Conservation (phyloP, 2,797 vertebrate species). For the Acanthiza pusilla region DNA sequence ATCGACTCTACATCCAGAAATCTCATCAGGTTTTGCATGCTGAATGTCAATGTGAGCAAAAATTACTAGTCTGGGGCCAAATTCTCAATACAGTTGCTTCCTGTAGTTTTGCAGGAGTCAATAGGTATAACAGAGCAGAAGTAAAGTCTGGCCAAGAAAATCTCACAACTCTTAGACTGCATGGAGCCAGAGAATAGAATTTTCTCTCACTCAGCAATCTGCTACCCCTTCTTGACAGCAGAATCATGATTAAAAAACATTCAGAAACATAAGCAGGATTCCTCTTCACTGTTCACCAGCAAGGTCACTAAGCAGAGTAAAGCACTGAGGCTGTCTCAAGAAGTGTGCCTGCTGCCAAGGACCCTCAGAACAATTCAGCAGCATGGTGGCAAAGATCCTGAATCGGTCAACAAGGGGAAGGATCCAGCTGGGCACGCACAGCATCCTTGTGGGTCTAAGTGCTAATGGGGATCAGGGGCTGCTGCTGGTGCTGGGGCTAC, state of each 20-base stretch:
- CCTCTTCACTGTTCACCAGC: not conserved
- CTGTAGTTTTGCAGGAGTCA: not conserved
- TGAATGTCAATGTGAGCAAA: not conserved
- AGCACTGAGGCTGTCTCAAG: not conserved
- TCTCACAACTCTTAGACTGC: not conserved
- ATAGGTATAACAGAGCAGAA: not conserved
- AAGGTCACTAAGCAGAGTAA: not conserved
- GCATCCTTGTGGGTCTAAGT: not conserved
- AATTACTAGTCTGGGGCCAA: not conserved
- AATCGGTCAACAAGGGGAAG: not conserved
- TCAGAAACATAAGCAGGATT: not conserved
- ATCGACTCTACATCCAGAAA: not conserved
- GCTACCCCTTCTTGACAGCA: not conserved
- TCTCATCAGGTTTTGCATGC: not conserved
- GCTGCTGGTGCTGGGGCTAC: not conserved
- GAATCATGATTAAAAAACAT: not conserved
- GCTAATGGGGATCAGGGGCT: not conserved
- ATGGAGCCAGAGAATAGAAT: not conserved
- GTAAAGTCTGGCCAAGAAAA: not conserved
- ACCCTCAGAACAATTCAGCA: not conserved
- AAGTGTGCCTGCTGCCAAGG: not conserved
- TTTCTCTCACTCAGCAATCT: not conserved
- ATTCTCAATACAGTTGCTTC: not conserved
- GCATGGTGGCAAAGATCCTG: not conserved
- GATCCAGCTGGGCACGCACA: rapidly evolving